Percentiles rank a stretch among this genome's conserved stretches.
phyloP scores from a whole-genome alignment of 2,113 vertebrate genomes.

The Campylomormyrus tamandua region DNA sequence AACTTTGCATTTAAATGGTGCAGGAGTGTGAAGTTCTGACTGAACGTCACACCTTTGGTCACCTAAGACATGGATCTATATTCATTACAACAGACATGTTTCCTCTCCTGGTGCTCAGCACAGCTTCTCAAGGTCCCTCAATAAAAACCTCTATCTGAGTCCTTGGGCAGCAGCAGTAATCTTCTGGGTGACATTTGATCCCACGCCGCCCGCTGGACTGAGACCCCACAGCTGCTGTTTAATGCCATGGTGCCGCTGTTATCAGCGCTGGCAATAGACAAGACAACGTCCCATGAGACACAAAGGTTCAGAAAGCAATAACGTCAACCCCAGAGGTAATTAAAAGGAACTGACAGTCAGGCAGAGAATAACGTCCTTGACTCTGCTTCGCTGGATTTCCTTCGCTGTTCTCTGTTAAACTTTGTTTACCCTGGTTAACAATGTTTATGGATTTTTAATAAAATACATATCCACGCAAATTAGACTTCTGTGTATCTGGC shows the following conservation, averaged over 20 bases:
- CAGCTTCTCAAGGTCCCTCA: background rate
- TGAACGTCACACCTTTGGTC: background rate
- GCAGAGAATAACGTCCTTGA: background rate
- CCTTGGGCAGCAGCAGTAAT: background rate
- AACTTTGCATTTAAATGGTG: background rate
- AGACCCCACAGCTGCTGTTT: background rate
- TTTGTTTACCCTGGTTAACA: slow-evolving; percentile 4
- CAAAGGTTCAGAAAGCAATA: background rate
- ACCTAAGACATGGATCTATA: background rate
- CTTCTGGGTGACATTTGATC: background rate
- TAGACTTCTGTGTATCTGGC: background rate
- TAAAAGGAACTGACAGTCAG: background rate
- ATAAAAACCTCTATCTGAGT: background rate
- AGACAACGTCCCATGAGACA: background rate
- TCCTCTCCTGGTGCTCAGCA: background rate
- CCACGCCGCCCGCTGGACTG: background rate
- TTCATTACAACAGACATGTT: background rate
- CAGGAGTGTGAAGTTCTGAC: background rate
- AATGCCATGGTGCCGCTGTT: background rate
- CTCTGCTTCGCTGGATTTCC: background rate
- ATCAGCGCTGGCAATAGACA: background rate
- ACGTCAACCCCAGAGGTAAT: background rate
- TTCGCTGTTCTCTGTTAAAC: background rate
- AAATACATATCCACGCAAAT: background rate
- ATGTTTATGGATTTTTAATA: background rate